Conservation (phyloP, 2,888 invertebrate species). For the Diadegma fenestrale region DNA sequence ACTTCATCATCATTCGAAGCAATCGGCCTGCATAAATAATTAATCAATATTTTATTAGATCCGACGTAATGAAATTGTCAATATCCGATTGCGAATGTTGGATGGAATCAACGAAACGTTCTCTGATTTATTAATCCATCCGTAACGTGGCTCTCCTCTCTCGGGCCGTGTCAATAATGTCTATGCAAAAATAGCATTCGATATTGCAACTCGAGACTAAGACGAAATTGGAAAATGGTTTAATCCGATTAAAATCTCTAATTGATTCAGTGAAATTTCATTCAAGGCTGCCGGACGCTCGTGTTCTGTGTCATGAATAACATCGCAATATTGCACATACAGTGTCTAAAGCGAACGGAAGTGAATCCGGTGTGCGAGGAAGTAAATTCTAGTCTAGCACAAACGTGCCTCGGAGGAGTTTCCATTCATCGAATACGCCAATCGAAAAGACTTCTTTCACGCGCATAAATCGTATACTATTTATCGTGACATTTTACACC, state of each 20-base stretch:
- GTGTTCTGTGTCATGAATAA: constrained; percentile 47
- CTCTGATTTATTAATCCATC: not conserved
- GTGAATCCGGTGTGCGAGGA: constrained; percentile 41
- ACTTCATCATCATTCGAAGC: too few species aligned
- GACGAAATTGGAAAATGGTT: constrained; percentile 20
- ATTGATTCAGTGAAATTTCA: constrained; percentile 44
- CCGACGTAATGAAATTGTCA: not conserved
- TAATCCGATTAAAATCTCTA: constrained; percentile 6
- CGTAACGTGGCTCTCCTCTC: not conserved
- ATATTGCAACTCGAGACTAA: not conserved
- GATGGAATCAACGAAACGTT: not conserved
- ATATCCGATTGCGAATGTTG: not conserved
- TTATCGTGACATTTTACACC: not conserved
- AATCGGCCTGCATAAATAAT: not conserved
- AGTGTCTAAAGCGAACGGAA: constrained; percentile 31
- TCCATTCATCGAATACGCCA: constrained; percentile 21
- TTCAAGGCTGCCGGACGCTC: constrained; percentile 56
- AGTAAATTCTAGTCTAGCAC: constrained; percentile 31
- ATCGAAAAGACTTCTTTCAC: constrained; percentile 12
- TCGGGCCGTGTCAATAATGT: not conserved
- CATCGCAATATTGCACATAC: constrained; percentile 2
- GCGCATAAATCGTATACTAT: not conserved
- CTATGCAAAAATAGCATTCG: not conserved
- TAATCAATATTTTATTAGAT: not conserved
- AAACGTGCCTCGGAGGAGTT: constrained; percentile 19